Conservation (phyloP, 1,140 invertebrate genomes). For the Bombus confusus region DNA sequence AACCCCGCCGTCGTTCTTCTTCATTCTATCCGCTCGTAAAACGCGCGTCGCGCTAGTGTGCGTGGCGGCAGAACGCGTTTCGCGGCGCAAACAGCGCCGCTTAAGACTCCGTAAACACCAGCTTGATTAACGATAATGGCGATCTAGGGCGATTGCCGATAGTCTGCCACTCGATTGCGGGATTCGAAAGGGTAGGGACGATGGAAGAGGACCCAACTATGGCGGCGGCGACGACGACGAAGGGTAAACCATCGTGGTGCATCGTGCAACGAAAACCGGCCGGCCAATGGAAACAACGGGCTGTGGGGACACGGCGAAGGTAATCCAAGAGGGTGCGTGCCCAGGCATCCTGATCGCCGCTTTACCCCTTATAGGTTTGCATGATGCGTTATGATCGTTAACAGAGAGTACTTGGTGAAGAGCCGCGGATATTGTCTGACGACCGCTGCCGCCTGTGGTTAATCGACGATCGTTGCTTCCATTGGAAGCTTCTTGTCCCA, state of each 20-base stretch:
- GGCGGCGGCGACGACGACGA: background rate
- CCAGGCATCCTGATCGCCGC: slow-evolving; percentile 67
- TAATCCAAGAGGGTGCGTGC: slow-evolving; percentile 70
- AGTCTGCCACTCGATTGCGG: slow-evolving; percentile 59
- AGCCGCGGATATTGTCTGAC: slow-evolving; percentile 50
- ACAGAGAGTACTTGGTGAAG: slow-evolving; percentile 49
- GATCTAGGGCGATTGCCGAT: slow-evolving; percentile 63
- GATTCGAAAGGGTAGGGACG: slow-evolving; percentile 21
- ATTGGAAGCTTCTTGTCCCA: slow-evolving; percentile 13
- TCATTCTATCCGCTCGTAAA: background rate
- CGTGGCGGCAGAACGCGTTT: slow-evolving; percentile 30
- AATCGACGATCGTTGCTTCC: slow-evolving; percentile 41
- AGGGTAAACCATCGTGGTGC: slow-evolving; percentile 49
- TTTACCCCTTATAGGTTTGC: slow-evolving; percentile 67
- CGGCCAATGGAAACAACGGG: slow-evolving; percentile 40
- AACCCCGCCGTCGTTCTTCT: background rate
- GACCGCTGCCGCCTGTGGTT: slow-evolving; percentile 31
- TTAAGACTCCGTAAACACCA: slow-evolving; percentile 64
- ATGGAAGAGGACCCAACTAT: background rate
- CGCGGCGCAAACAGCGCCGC: slow-evolving; percentile 43
- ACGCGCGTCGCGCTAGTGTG: background rate
- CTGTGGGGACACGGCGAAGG: slow-evolving; percentile 53
- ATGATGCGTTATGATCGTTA: slow-evolving; percentile 69
- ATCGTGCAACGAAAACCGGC: slow-evolving; percentile 61
- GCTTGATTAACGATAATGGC: slow-evolving; percentile 72